Conservation (phyloP, 2,113 vertebrate species). For the Piaya cayana region DNA sequence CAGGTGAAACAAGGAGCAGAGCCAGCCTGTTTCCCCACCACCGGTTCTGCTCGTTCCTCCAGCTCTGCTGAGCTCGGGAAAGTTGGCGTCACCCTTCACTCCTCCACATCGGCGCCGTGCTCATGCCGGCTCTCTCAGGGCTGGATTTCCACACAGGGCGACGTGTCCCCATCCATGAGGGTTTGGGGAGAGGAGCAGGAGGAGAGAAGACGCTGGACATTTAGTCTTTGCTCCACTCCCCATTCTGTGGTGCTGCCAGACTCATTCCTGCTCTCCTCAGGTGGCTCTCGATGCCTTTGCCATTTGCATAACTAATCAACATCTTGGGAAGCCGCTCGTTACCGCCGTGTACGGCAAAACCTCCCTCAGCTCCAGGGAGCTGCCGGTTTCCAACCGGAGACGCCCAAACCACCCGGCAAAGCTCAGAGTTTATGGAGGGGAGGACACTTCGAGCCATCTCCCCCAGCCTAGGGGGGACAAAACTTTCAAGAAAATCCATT, state of each 20-base stretch:
- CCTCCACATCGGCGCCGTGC: fast-evolving
- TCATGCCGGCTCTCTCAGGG: neutral
- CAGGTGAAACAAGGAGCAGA: neutral
- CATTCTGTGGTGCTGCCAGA: fast-evolving
- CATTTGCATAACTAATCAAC: neutral
- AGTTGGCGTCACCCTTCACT: neutral
- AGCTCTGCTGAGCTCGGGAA: neutral
- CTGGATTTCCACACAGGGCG: fast-evolving
- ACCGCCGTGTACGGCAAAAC: neutral
- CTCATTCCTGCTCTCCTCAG: neutral
- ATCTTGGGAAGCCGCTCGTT: neutral
- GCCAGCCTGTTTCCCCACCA: neutral
- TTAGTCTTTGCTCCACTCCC: neutral
- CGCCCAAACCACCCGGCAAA: fast-evolving
- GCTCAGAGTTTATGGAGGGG: neutral
- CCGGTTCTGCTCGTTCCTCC: conserved; percentile 34
- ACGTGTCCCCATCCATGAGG: fast-evolving
- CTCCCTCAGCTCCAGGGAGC: neutral
- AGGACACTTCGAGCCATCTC: neutral
- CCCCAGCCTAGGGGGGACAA: neutral
- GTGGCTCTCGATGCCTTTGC: neutral
- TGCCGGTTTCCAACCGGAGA: fast-evolving
- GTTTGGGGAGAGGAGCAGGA: neutral
- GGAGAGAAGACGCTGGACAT: neutral
- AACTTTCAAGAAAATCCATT: neutral